phyloP scores from a whole-genome alignment of 2,797 vertebrate genomes.

The Sparus aurata region DNA sequence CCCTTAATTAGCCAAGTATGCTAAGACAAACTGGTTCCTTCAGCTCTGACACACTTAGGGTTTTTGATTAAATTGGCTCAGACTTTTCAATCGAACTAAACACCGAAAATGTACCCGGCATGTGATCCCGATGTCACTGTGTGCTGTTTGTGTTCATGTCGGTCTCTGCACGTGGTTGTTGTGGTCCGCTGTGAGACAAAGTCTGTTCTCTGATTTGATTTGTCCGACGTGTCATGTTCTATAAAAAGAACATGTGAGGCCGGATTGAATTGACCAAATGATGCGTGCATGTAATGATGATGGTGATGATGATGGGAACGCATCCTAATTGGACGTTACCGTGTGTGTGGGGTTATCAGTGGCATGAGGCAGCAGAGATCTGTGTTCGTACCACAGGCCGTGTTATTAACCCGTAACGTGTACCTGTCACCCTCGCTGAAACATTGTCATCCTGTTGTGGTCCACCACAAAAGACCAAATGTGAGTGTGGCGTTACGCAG shows the following conservation, averaged over 20 bases:
- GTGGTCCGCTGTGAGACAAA: constrained; percentile 10
- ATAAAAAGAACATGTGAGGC: constrained; percentile 78
- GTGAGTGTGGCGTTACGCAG: constrained; percentile 33
- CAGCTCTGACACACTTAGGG: background rate
- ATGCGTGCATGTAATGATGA: constrained; percentile 71
- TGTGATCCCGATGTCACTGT: background rate
- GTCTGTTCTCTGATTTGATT: constrained; percentile 54
- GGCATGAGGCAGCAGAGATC: constrained; percentile 38
- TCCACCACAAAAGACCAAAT: constrained; percentile 49
- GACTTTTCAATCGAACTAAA: background rate
- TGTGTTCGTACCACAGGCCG: constrained; percentile 6
- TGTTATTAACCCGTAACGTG: constrained; percentile 16
- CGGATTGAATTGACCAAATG: constrained; percentile 75
- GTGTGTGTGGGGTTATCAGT: constrained; percentile 10
- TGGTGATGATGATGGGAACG: constrained; percentile 67
- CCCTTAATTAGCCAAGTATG: background rate
- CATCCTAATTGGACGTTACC: constrained; percentile 61
- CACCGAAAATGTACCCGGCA: background rate
- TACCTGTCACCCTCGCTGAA: constrained; percentile 18
- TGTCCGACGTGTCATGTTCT: constrained; percentile 62
- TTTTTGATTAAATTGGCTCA: background rate
- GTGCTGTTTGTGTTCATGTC: background rate
- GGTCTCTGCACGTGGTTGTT: background rate
- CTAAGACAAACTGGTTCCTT: background rate
- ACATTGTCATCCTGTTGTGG: constrained; percentile 52